These are phyloP conservation scores for Meda fulgida DNA, from an alignment of 2,797 vertebrate genomes.

Conservation along the genomic window DNA sequence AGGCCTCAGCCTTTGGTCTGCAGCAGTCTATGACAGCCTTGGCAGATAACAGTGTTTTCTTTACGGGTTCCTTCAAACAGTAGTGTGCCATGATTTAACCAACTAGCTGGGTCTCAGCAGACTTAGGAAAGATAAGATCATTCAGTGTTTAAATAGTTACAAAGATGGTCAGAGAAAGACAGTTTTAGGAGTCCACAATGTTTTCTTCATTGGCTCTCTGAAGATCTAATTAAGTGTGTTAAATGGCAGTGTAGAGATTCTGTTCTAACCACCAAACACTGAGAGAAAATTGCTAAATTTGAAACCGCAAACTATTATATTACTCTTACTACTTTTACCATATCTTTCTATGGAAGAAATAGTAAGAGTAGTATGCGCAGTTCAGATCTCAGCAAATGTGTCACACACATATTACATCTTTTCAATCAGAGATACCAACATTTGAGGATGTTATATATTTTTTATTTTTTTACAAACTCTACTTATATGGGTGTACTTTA, in stretches of 20 bases:
- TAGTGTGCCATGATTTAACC: constrained; percentile 42
- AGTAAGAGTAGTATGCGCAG: neutral
- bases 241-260: neutral
- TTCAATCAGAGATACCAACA: neutral
- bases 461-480: neutral
- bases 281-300: neutral
- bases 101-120: constrained; percentile 41
- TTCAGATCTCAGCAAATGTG: neutral
- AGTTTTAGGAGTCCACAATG: neutral
- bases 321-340: neutral
- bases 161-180: constrained; percentile 31
- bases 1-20: constrained; percentile 54
- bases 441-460: neutral
- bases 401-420: neutral
- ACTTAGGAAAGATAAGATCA: constrained; percentile 23
- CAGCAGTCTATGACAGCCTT: constrained; percentile 31
- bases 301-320: neutral
- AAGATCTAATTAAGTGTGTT: constrained; percentile 11
- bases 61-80: constrained; percentile 47
- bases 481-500: neutral
- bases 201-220: neutral
- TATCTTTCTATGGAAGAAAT: neutral
- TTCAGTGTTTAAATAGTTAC: constrained; percentile 26
- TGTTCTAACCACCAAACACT: constrained; percentile 3
- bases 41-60: constrained; percentile 54